A percentile compares a stretch with the other conserved stretches of the same genome.
These are phyloP conservation scores for Adelges cooleyi DNA, from an alignment of 1,140 invertebrate genomes.

Conservation along the genomic window DNA sequence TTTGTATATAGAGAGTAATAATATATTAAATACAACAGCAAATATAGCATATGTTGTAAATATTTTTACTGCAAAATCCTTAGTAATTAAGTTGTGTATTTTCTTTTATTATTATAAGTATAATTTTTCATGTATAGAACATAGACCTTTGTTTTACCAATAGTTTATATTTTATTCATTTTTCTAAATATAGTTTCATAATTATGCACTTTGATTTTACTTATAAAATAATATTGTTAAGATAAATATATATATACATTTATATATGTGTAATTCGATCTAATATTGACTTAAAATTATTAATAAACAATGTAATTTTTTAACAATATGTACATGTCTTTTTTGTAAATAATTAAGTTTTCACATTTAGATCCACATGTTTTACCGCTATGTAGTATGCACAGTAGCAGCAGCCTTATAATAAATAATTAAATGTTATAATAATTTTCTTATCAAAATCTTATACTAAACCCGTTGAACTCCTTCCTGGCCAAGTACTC, in stretches of 20 bases:
- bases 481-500: conserved; percentile 62
- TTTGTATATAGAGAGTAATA: too few relatives aligned
- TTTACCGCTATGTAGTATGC: too few relatives aligned
- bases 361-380: too few relatives aligned
- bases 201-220: conserved; percentile 1
- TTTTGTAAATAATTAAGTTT: too few relatives aligned
- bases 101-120: too few relatives aligned
- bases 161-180: conserved; percentile 15
- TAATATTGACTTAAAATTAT: conserved; percentile 14
- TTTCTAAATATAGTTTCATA: conserved; percentile 16
- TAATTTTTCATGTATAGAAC: too few relatives aligned
- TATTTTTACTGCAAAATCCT: too few relatives aligned
- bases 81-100: too few relatives aligned
- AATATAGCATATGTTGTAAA: too few relatives aligned
- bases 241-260: not conserved
- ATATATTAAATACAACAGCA: too few relatives aligned
- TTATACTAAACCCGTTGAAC: conserved; percentile 67
- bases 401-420: too few relatives aligned
- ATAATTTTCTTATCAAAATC: conserved; percentile 45
- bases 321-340: conserved; percentile 18
- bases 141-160: not conserved
- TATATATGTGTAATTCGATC: not conserved
- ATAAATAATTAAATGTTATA: too few relatives aligned
- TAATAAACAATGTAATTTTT: conserved; percentile 13
- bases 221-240: conserved; percentile 21